Percentiles rank a stretch among this genome's conserved stretches.
These are phyloP conservation scores for Gambusia affinis DNA, from an alignment of 2,113 vertebrate species.

Conservation along the genomic window DNA sequence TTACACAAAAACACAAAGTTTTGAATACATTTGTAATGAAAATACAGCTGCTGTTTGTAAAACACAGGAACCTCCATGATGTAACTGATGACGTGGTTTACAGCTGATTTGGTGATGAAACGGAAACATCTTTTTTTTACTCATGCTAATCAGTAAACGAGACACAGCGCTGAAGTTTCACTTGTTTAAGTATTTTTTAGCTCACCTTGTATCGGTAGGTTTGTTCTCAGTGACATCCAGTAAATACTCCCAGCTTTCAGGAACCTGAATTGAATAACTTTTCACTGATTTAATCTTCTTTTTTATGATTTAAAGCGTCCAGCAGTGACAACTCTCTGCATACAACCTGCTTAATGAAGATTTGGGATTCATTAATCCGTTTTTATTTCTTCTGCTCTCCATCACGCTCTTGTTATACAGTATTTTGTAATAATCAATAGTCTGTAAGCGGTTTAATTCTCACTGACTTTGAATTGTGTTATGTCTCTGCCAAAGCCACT, in stretches of 20 bases:
- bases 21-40: too few species aligned
- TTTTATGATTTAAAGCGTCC: background rate
- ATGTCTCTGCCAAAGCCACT: conserved; percentile 66
- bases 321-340: background rate
- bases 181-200: conserved; percentile 8
- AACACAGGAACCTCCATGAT: background rate
- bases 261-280: conserved; percentile 2
- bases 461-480: conserved; percentile 36
- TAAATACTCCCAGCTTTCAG: conserved; percentile 6
- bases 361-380: conserved; percentile 11
- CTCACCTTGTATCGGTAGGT: background rate
- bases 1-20: too few species aligned
- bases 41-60: too few species aligned
- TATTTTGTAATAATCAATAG: conserved; percentile 17
- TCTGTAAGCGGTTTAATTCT: conserved; percentile 18
- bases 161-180: background rate
- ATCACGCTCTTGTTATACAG: background rate
- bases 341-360: background rate
- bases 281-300: background rate
- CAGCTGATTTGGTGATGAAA: background rate
- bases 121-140: background rate
- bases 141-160: background rate
- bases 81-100: background rate
- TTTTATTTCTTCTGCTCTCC: background rate
- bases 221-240: conserved; percentile 9